A percentile compares a stretch with the other conserved stretches of the same genome.
Conservation (phyloP, 2,888 invertebrate species). For the Calameuta filiformis region DNA sequence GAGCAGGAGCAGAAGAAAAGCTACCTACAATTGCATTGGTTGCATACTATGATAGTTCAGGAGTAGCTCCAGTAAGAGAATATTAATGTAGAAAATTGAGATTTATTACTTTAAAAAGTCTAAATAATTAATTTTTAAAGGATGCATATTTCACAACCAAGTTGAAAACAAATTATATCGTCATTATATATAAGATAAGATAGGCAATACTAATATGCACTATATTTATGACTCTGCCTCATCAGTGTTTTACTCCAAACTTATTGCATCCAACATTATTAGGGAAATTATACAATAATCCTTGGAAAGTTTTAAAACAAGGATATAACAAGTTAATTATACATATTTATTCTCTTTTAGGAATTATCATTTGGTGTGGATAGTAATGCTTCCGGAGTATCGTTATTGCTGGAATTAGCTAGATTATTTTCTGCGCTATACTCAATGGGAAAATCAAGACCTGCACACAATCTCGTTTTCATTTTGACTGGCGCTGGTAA, state of each 20-base stretch:
- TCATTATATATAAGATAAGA: background rate
- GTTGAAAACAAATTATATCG: background rate
- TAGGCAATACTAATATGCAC: background rate
- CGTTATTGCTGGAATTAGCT: conserved; percentile 87
- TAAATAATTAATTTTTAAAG: background rate
- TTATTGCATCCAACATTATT: background rate
- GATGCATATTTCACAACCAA: background rate
- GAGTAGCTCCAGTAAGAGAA: conserved; percentile 85
- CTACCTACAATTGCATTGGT: conserved; percentile 90
- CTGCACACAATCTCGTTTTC: conserved; percentile 85
- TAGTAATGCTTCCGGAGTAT: conserved; percentile 92
- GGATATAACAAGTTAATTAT: conserved; percentile 5
- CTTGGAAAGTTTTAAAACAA: background rate
- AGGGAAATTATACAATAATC: background rate
- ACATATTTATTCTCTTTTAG: conserved; percentile 66
- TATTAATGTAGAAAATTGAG: background rate
- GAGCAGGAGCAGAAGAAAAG: conserved; percentile 76
- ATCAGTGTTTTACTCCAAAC: background rate
- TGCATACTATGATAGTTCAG: conserved; percentile 93
- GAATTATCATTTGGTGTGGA: conserved; percentile 90
- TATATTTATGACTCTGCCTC: background rate
- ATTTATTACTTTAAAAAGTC: background rate
- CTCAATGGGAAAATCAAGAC: conserved; percentile 77
- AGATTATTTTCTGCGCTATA: conserved; percentile 90
- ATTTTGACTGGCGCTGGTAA: conserved; percentile 91